Evolutionary conservation across 2,888 invertebrate species (phyloP).

Genomic region (Chrysopilus asiliformis): DNA sequence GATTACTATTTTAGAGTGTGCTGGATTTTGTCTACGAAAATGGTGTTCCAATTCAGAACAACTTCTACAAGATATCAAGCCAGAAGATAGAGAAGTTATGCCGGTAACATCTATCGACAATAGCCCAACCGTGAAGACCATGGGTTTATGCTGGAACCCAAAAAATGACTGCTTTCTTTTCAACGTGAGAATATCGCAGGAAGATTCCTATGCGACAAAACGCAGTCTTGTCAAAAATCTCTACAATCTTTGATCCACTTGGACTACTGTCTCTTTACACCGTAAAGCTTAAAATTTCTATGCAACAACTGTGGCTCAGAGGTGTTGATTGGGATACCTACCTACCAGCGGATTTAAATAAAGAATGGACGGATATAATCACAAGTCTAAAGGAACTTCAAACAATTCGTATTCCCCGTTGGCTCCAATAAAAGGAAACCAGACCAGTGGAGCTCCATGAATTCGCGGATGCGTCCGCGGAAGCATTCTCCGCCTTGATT

Average conservation of each 20-base stretch:
- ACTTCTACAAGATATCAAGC: slow-evolving; percentile 1
- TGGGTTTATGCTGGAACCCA: slow-evolving; percentile 6
- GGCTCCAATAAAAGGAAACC: no score
- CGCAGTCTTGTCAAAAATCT: not conserved
- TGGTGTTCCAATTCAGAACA: not conserved
- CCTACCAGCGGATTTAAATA: not conserved
- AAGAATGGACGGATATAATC: not conserved
- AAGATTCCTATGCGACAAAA: slow-evolving; percentile 1
- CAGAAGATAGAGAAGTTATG: not conserved
- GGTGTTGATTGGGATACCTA: slow-evolving; percentile 7
- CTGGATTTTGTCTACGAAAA: slow-evolving; percentile 5
- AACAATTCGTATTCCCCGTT: slow-evolving; percentile 1
- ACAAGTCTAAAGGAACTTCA: not conserved
- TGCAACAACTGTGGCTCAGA: no score
- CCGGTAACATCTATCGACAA: not conserved
- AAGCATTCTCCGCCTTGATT: no score
- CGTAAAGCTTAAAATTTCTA: no score
- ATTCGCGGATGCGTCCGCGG: no score
- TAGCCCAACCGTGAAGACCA: slow-evolving; percentile 1
- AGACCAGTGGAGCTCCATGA: no score
- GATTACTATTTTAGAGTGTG: no score
- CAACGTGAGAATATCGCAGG: not conserved
- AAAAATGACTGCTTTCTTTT: slow-evolving; percentile 2
- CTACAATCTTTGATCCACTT: slow-evolving; percentile 5
- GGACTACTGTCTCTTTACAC: not conserved